Conservation (phyloP, 2,797 vertebrate species). For the Urophycis tenuis region DNA sequence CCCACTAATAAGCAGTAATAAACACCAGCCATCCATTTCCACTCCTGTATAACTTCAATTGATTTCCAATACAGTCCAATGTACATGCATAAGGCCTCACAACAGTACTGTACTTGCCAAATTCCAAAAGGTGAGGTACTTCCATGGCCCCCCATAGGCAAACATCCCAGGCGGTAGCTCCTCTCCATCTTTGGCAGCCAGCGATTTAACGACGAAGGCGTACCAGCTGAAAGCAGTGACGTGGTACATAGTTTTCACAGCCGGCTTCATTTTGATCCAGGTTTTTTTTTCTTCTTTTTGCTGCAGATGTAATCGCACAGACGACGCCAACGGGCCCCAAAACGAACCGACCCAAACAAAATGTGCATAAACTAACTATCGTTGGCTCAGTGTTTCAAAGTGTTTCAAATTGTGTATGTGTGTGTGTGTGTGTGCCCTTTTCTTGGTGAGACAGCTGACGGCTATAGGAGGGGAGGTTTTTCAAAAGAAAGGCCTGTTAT, state of each 20-base stretch:
- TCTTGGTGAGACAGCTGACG: conserved; percentile 8
- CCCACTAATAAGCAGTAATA: too few species aligned
- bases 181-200: conserved; percentile 48
- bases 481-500: conserved; percentile 32
- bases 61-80: neutral
- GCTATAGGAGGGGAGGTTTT: conserved; percentile 6
- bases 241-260: conserved; percentile 63
- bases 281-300: neutral
- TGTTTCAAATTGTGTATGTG: too few species aligned
- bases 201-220: conserved; percentile 57
- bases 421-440: conserved; percentile 8
- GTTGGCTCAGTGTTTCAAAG: neutral
- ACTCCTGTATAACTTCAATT: neutral
- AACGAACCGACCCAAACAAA: neutral
- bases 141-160: conserved; percentile 80
- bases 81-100: neutral
- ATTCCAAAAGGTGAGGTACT: conserved; percentile 87
- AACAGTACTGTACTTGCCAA: conserved; percentile 70
- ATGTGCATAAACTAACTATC: neutral
- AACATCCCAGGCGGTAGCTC: conserved; percentile 66
- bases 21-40: neutral
- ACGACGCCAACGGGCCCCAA: too few species aligned
- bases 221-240: conserved; percentile 77
- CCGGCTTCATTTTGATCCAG: neutral
- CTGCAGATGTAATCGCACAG: too few species aligned